Base-by-base conservation (phyloP, 2,797 vertebrate species). In the Amblyraja radiata region DNA sequence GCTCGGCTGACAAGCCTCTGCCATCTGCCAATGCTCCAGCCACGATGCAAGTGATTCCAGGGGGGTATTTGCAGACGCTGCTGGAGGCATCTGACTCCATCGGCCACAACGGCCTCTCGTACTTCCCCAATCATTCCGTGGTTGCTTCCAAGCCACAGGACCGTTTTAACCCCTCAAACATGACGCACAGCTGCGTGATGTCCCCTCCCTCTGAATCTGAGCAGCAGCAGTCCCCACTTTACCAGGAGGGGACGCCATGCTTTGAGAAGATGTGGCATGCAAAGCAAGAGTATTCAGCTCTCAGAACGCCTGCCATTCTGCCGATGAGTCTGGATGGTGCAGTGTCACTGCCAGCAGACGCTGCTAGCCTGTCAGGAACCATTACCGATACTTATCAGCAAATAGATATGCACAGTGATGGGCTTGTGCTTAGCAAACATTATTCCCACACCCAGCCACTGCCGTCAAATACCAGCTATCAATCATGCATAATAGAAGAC, bases 21-120 rank as follows among this genome's bases (percentile, higher is more conserved):
- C 96, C 97, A 95, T 97, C 98, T 95, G 96, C 97, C 95, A 97
- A 97, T 94, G 97, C 98, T 95, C 96, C 97, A 94, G 95, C 97
- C 93, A 97, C 96, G 95, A 97, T 99, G 95, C 97, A 98, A 95
- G 98, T 99, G 95, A 98, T 99, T 96, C 99, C 98, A 0, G 98
- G 99, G 95, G 98, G 99, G 93, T 99, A 99, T 97, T 97, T 99
- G 95, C 98, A 99, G 97, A 99, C 99, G 93, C 96, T 99, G 96
- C 96, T 99, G 97, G 98, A 99, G 96, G 97, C 98, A 94, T 98
- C 98, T 36, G 99, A 99, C 96, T 97, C 99, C 95, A 98, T 98
- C 28, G 95, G 96, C 95, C 97, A 97, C 95, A 95, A 97, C 86
- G 94, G 96, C 71, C 97, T 98, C 94, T 96, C 98, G 13, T 99